phyloP scores from a whole-genome alignment of 1,140 invertebrate genomes.

The Macrotrachela quadricornifera region DNA sequence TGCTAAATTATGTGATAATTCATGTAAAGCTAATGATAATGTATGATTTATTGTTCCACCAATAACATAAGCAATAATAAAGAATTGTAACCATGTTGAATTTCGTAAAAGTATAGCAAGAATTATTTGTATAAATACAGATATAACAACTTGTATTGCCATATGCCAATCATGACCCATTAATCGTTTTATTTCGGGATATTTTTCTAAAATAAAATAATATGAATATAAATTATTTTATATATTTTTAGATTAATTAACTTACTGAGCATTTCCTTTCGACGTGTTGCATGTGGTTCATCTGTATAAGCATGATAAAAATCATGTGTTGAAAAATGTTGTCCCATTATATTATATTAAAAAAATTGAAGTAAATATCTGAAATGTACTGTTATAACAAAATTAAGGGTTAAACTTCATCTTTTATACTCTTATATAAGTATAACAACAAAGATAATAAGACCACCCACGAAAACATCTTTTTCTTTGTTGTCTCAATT shows the following conservation, averaged over 20 bases:
- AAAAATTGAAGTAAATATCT: no score
- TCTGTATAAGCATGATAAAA: constrained; percentile 64
- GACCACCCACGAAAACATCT: no score
- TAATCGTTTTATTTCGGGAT: constrained; percentile 81
- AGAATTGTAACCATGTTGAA: constrained; percentile 46
- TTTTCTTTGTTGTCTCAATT: no score
- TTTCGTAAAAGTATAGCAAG: constrained; percentile 56
- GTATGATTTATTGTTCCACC: constrained; percentile 96
- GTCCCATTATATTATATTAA: no score
- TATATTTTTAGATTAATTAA: no score
- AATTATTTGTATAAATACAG: constrained; percentile 62
- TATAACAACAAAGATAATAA: no score
- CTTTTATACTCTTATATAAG: no score
- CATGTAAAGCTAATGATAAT: constrained; percentile 82
- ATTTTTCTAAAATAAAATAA: constrained; percentile 53
- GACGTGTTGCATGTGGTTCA: constrained; percentile 78
- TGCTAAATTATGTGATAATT: constrained; percentile 86
- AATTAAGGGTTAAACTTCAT: no score
- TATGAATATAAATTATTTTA: no score
- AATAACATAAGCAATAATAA: constrained; percentile 65
- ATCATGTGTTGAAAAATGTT: neutral
- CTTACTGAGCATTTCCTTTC: constrained; percentile 77
- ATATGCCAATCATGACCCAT: constrained; percentile 76
- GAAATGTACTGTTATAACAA: no score
- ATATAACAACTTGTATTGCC: constrained; percentile 61